Evolutionary conservation across 2,797 vertebrate species (phyloP).

Genomic region (Epinephelus malabaricus): DNA sequence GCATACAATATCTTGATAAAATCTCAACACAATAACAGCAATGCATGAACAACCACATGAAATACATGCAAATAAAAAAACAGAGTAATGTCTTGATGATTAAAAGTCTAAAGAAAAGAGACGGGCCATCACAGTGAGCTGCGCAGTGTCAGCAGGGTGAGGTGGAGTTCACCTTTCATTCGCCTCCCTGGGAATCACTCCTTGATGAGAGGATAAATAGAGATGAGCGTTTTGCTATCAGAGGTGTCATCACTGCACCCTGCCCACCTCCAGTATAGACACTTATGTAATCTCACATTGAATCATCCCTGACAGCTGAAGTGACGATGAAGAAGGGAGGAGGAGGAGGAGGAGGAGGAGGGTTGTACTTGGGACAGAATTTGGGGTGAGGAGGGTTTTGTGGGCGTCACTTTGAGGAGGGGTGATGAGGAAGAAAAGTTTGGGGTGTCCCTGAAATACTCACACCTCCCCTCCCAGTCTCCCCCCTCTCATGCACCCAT

Average conservation of each 20-base stretch:
- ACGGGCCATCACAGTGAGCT: too few relatives aligned
- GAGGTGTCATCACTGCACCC: slow-evolving; percentile 36
- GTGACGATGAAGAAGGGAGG: not conserved
- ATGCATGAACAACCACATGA: too few relatives aligned
- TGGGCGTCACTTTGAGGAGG: not conserved
- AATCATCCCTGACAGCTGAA: slow-evolving; percentile 46
- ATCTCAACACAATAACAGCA: too few relatives aligned
- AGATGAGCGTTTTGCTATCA: slow-evolving; percentile 17
- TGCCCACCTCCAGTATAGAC: slow-evolving; percentile 25
- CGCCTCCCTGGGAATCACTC: not conserved
- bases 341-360: slow-evolving; percentile 1
- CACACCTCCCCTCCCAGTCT: slow-evolving; percentile 9
- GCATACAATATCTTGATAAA: too few relatives aligned
- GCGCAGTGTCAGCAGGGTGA: not conserved
- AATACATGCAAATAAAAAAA: too few relatives aligned
- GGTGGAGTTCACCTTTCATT: not conserved
- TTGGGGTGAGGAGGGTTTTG: not conserved
- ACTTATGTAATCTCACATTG: slow-evolving; percentile 55
- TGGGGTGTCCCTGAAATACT: slow-evolving; percentile 13
- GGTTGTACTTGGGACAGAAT: slow-evolving; percentile 4
- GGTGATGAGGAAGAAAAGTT: slow-evolving; percentile 45
- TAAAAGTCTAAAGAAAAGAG: too few relatives aligned
- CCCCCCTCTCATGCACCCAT: slow-evolving; percentile 10
- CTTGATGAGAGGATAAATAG: not conserved
- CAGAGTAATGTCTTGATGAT: too few relatives aligned